Evolutionary conservation across 1,140 invertebrate genomes (phyloP), one percentile per base, ranked within the genome.

Genomic region (Drosophila carrolli): DNA sequence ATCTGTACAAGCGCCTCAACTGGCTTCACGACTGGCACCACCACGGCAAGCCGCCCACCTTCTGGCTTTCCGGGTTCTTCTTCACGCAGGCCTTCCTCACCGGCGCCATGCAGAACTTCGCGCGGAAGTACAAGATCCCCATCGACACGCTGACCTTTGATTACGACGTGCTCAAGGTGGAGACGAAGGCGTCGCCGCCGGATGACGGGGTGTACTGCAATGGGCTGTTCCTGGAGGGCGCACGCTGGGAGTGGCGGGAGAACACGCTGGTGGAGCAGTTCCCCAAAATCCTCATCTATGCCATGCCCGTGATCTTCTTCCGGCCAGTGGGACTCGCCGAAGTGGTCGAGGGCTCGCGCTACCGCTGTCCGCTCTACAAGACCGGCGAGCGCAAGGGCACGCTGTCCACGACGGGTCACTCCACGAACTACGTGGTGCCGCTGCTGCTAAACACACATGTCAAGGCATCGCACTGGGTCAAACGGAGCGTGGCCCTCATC

Each of bases 51-150:
- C 97, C 97, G 4, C 61, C 93, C 0, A 95, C 95, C 0, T 98
- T 97, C 93, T 99, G 98, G 98, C 94, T 99, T 5, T 97, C 97
- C 0, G 98, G 97, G 9, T 98, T 99, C 92, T 99, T 97, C 85
- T 98, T 98, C 90, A 97, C 97, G 0, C 97, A 99, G 93, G 97
- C 97, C 0, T 99, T 99, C 92, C 93, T 99, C 13, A 98, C 98
- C 8, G 98, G 96, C 4, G 96, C 96, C 1, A 95, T 97, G 76
- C 98, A 99, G 93, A 98, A 99, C 92, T 98, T 94, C 93, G 98
- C 98, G 2, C 93, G 98, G 62, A 96, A 96, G 86, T 96, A 96
- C 78, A 95, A 95, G 81, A 96, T 98, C 76, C 96, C 97, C 3
- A 98, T 98, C 46, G 97, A 98, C 93, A 95, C 96, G 58, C 92